These are phyloP conservation scores for Diarsia dahlii DNA, from an alignment of 2,888 invertebrate genomes.

Conservation along the genomic window DNA sequence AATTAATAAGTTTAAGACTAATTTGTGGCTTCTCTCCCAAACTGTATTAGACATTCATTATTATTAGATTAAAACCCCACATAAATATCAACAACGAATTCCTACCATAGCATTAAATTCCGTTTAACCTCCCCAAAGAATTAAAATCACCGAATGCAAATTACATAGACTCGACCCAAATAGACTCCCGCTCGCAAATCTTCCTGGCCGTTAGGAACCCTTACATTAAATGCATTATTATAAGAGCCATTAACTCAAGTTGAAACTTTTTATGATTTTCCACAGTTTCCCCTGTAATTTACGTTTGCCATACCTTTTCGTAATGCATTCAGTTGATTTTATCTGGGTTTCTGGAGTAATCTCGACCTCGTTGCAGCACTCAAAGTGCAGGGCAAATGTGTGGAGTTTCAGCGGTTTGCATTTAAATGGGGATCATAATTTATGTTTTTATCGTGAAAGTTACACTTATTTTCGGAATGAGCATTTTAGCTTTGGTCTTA, in stretches of 20 bases:
- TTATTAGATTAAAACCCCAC: background rate
- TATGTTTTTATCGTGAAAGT: constrained; percentile 16
- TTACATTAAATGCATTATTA: constrained; percentile 63
- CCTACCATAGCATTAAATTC: constrained; percentile 37
- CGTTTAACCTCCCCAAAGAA: constrained; percentile 39
- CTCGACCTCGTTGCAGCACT: constrained; percentile 25
- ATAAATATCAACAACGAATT: constrained; percentile 4
- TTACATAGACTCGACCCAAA: constrained; percentile 55
- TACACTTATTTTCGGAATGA: constrained; percentile 12
- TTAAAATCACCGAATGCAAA: constrained; percentile 58
- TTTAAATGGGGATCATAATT: constrained; percentile 36
- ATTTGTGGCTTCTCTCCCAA: background rate
- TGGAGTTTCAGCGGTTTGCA: constrained; percentile 1
- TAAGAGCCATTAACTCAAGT: constrained; percentile 52
- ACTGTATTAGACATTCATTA: background rate
- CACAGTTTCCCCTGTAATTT: constrained; percentile 50
- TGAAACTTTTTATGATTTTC: constrained; percentile 61
- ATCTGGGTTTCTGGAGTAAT: constrained; percentile 43
- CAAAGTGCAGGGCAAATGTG: constrained; percentile 28
- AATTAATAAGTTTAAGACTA: background rate
- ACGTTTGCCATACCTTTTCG: constrained; percentile 44
- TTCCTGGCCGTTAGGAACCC: constrained; percentile 56
- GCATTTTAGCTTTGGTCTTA: background rate
- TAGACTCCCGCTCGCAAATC: constrained; percentile 59
- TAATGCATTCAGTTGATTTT: constrained; percentile 49